Percentiles rank a stretch among this genome's conserved stretches.
phyloP scores from a whole-genome alignment of 2,888 invertebrate species.

The Harpagoxenus sublaevis region DNA sequence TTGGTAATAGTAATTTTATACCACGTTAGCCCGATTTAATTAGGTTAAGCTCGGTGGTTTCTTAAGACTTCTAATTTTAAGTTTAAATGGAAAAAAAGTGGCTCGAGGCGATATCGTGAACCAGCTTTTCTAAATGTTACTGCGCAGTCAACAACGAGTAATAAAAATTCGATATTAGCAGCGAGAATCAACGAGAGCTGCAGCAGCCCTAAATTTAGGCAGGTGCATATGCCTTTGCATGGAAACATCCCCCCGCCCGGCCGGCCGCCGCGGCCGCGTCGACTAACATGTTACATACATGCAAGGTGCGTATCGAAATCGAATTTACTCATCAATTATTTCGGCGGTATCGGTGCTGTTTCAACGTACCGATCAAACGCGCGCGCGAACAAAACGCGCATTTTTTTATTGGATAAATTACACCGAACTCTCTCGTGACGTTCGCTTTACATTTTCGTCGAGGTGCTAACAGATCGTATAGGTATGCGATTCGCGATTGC shows the following conservation, averaged over 20 bases:
- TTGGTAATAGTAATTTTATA: slow-evolving; percentile 1
- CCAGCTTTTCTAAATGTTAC: not conserved
- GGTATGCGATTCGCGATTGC: no score
- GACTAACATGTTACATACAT: not conserved
- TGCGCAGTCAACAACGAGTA: slow-evolving; percentile 24
- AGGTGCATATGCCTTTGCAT: not conserved
- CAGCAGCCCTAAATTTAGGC: not conserved
- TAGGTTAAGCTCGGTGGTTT: not conserved
- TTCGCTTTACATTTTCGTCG: slow-evolving; percentile 19
- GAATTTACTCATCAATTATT: slow-evolving; percentile 33
- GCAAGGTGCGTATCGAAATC: not conserved
- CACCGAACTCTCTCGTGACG: not conserved
- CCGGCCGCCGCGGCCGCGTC: no score
- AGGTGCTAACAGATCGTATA: not conserved
- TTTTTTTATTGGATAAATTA: not conserved
- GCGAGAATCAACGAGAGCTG: not conserved
- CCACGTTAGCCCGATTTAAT: not conserved
- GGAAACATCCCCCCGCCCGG: not conserved
- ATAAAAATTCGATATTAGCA: slow-evolving; percentile 44
- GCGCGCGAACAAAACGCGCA: not conserved
- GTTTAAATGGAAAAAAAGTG: not conserved
- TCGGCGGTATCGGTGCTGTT: not conserved
- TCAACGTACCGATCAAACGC: slow-evolving; percentile 1
- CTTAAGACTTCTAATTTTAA: not conserved
- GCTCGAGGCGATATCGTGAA: not conserved